Base-by-base conservation (phyloP, 2,888 invertebrate species). In the Muschampia plurimacula region DNA sequence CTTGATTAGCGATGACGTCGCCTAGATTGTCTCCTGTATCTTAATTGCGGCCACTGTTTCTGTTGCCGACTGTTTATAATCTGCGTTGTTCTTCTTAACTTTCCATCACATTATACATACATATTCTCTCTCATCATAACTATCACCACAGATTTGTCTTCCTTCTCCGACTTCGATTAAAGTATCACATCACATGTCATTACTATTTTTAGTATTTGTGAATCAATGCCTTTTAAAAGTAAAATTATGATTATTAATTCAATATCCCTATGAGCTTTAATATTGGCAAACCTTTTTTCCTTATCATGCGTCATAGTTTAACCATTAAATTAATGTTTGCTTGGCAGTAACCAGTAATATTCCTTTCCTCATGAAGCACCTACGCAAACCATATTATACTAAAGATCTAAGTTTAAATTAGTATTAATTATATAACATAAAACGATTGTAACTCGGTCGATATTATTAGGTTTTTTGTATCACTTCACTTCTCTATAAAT, bases 1-100 rank as follows among this genome's bases (percentile, higher is more conserved):
- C 12, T 67, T 72, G 59, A 71, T 71, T 72, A 62, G 32, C 49
- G 9, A 52, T 67, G 49, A 72, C 62, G 72, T 72, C 60, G 60
- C 8, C 66, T 49, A 39, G 36, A 65, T 65, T 64, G 44, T 41
- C 22, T 39, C n/a, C 28, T n/a, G 64, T 64, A 28, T 67, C n/a
- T 57, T 44, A 67, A 59, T 67, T 59, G 28, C 15, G 7, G 46
- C 9, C 10, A 13, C 2, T 55, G 22, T 55, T 22, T 55, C 22
- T 55, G 9, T 22, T 55, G 22, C 22, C 55, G 55, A 10, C 22
- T 55, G 10, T 55, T 22, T 55, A 2, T 55, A 22, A 55, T 22
- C 8, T 9, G 52, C 22, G 55, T 22, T 3, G 55, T 22, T 55
- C 22, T 55, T 55, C 55, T 55, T 55, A 22, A 55, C 55, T 55